Conservation (phyloP, 2,888 invertebrate species). For the Drosophila meridionalis region DNA sequence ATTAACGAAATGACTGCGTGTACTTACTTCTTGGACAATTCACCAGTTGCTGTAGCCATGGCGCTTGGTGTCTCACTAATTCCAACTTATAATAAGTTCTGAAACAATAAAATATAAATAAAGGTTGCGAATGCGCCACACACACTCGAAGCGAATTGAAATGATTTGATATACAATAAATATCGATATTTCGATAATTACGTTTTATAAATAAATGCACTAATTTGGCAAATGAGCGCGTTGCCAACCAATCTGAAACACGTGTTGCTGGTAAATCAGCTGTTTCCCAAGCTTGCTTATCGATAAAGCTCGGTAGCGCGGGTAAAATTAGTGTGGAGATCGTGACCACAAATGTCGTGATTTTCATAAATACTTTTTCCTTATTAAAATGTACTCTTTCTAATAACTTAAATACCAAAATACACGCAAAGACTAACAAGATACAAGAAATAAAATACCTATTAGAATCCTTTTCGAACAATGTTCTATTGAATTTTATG, state of each 20-base stretch:
- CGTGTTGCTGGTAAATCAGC: slow-evolving; percentile 45
- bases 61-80: slow-evolving; percentile 27
- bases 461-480: background rate
- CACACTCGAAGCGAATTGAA: slow-evolving; percentile 45
- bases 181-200: slow-evolving; percentile 47
- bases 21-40: slow-evolving; percentile 84
- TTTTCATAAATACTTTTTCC: background rate
- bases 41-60: slow-evolving; percentile 81
- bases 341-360: slow-evolving; percentile 29
- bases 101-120: slow-evolving; percentile 21
- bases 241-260: slow-evolving; percentile 38
- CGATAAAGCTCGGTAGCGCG: slow-evolving; percentile 28
- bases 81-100: slow-evolving; percentile 2
- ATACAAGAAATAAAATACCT: background rate
- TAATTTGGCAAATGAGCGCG: background rate
- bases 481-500: background rate
- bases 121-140: slow-evolving; percentile 49
- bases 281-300: slow-evolving; percentile 18
- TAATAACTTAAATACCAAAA: background rate
- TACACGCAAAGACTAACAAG: background rate
- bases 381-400: background rate
- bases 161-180: slow-evolving; percentile 21
- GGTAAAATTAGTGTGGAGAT: slow-evolving; percentile 2
- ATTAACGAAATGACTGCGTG: background rate
- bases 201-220: background rate